These are phyloP conservation scores for Machaerirhynchus nigripectus DNA, from an alignment of 2,113 vertebrate genomes.

Conservation along the genomic window DNA sequence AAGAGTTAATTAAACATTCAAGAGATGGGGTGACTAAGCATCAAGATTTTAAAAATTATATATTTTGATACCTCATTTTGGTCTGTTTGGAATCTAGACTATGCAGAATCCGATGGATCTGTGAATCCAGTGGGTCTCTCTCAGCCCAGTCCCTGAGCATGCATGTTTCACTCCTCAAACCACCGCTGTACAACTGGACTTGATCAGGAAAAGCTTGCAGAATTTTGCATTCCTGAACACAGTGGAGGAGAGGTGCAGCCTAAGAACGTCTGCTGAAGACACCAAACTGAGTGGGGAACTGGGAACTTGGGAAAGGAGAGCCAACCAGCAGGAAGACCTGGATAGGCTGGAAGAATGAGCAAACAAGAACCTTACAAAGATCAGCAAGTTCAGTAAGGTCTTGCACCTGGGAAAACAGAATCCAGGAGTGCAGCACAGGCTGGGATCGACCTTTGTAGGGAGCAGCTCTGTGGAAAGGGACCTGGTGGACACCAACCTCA, in stretches of 20 bases:
- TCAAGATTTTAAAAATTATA: not conserved
- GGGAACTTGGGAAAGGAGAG: not conserved
- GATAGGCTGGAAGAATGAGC: not conserved
- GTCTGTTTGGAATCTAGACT: not conserved
- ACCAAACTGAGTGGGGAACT: not conserved
- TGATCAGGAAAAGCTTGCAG: not conserved
- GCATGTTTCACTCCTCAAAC: not conserved
- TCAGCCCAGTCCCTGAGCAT: not conserved
- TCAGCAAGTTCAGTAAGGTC: not conserved
- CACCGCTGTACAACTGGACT: accelerated
- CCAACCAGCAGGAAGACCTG: not conserved
- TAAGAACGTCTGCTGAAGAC: not conserved
- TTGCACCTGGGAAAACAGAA: not conserved
- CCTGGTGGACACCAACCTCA: not conserved
- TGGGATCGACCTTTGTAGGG: not conserved
- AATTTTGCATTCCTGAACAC: not conserved
- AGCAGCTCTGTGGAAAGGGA: not conserved
- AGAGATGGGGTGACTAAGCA: not conserved
- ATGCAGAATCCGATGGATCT: not conserved
- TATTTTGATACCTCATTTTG: not conserved
- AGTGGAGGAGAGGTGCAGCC: not conserved
- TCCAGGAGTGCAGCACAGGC: not conserved
- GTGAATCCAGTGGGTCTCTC: not conserved
- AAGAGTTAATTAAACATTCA: not conserved
- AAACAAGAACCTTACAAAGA: not conserved